Conservation (phyloP, 2,113 vertebrate genomes). For the Psophia crepitans region DNA sequence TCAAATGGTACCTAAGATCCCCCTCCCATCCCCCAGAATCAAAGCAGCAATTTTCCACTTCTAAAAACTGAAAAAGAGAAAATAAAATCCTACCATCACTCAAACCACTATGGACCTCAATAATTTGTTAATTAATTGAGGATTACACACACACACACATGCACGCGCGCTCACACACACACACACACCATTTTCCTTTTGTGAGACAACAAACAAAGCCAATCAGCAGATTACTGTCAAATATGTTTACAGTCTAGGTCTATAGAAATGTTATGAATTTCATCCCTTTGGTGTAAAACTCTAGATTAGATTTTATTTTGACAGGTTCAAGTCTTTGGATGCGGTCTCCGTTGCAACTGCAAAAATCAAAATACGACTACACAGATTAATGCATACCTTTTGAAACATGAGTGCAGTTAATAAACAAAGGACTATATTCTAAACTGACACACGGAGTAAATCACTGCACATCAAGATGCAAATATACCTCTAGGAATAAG, state of each 20-base stretch:
- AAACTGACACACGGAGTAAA: not conserved
- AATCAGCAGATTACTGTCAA: conserved; percentile 59
- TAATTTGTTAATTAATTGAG: conserved; percentile 70
- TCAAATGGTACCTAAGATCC: not conserved
- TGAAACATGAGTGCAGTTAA: conserved; percentile 20
- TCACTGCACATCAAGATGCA: not conserved
- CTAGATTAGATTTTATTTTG: conserved; percentile 46
- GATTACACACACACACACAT: not conserved
- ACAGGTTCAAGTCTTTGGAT: conserved; percentile 42
- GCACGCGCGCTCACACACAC: rapidly evolving
- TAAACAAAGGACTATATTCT: conserved; percentile 13
- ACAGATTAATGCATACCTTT: not conserved
- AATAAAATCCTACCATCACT: conserved; percentile 17
- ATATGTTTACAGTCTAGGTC: conserved; percentile 35
- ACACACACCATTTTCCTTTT: not conserved
- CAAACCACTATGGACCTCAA: conserved; percentile 18
- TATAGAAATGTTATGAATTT: conserved; percentile 42
- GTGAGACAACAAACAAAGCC: conserved; percentile 50
- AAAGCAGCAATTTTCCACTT: not conserved
- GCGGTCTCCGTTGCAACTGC: conserved; percentile 14
- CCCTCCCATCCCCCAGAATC: not conserved
- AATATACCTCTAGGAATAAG: not conserved
- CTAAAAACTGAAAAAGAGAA: not conserved
- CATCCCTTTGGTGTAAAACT: conserved; percentile 42
- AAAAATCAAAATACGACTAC: conserved; percentile 10